phyloP scores from a whole-genome alignment of 2,113 vertebrate species.

The Sardina pilchardus region DNA sequence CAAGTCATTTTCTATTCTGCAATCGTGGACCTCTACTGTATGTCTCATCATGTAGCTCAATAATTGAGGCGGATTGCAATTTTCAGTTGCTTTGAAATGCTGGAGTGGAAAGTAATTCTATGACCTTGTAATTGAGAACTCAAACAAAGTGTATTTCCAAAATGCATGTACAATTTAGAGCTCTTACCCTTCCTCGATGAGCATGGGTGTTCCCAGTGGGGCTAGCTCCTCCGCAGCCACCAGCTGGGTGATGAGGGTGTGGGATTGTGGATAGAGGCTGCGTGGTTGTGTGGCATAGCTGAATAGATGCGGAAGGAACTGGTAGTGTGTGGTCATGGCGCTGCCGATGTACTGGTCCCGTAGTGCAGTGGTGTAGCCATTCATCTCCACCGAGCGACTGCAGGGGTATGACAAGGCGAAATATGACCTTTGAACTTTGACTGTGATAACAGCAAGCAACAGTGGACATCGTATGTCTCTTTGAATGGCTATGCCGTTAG shows the following conservation, averaged over 20 bases:
- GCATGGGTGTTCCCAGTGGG: conserved; percentile 89
- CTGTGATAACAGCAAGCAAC: no score
- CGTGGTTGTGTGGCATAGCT: conserved; percentile 86
- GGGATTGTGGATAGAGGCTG: conserved; percentile 90
- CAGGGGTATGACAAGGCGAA: not conserved
- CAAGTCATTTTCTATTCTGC: not conserved
- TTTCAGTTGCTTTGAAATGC: not conserved
- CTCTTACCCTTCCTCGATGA: conserved; percentile 91
- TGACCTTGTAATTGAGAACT: not conserved
- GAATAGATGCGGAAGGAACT: conserved; percentile 94
- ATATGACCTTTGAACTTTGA: not conserved
- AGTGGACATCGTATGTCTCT: no score
- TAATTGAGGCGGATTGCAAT: not conserved
- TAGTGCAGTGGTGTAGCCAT: conserved; percentile 86
- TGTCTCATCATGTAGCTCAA: not conserved
- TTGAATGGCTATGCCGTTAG: not conserved
- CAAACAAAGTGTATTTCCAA: not conserved
- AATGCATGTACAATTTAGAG: not conserved
- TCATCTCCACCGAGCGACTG: conserved; percentile 93
- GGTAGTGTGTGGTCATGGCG: conserved; percentile 88
- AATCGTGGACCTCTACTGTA: not conserved
- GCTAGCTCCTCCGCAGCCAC: conserved; percentile 91
- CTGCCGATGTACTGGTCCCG: conserved; percentile 94
- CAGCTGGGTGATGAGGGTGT: conserved; percentile 89
- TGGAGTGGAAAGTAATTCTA: not conserved